Percentiles rank a stretch among this genome's conserved stretches.
Evolutionary conservation across 2,888 invertebrate species (phyloP).

Genomic region (Macrosiphum euphorbiae): DNA sequence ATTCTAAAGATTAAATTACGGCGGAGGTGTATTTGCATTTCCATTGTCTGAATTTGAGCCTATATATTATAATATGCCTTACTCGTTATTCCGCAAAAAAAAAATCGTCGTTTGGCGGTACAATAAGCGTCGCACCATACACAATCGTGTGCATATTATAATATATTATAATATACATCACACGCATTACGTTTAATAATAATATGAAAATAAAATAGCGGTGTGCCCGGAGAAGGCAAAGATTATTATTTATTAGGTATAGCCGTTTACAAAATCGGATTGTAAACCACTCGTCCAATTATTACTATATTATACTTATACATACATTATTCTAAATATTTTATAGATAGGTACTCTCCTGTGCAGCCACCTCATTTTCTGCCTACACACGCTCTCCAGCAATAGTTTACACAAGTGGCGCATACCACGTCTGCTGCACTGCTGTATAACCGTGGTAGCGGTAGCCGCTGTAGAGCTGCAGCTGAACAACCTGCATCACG

Average conservation of each 20-base stretch:
- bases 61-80: neutral
- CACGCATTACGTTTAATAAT: neutral
- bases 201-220: conserved; percentile 31
- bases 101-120: neutral
- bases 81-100: neutral
- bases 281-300: conserved; percentile 47
- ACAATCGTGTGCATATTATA: neutral
- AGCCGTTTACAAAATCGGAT: conserved; percentile 29
- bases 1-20: conserved; percentile 1
- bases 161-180: neutral
- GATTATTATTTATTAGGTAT: conserved; percentile 28
- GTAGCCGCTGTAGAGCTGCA: neutral
- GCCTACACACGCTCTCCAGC: neutral
- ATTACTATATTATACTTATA: neutral
- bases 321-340: neutral
- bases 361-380: neutral
- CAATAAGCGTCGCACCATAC: neutral
- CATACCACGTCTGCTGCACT: neutral
- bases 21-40: conserved; percentile 13
- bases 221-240: neutral
- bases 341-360: neutral
- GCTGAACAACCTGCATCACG: neutral
- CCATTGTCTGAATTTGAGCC: neutral
- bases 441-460: neutral
- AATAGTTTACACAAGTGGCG: neutral